These are phyloP conservation scores for Phoxinus phoxinus DNA, from an alignment of 2,113 vertebrate genomes.

Conservation along the genomic window DNA sequence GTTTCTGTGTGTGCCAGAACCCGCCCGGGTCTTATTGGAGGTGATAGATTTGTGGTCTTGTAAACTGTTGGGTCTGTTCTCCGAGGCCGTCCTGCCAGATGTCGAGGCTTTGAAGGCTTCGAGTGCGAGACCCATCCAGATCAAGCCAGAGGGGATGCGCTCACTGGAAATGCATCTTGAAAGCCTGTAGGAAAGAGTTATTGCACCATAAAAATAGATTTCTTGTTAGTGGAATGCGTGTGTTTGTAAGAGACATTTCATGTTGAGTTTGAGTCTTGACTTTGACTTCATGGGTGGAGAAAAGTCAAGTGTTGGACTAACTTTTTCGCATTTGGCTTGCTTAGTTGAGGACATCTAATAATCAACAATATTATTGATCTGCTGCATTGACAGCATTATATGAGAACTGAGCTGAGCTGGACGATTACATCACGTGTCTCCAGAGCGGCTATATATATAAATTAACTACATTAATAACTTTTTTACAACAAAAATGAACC, in stretches of 20 bases:
- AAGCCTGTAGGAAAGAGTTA: conserved; percentile 3
- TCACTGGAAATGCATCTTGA: conserved; percentile 64
- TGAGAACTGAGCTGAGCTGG: too few species aligned
- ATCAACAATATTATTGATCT: too few species aligned
- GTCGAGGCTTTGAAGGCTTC: conserved; percentile 59
- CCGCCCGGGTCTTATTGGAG: conserved; percentile 51
- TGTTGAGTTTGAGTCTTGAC: not conserved
- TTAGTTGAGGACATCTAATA: too few species aligned
- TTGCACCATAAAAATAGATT: conserved; percentile 22
- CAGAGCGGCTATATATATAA: too few species aligned
- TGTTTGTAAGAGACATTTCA: not conserved
- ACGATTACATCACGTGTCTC: too few species aligned
- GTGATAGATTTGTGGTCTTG: conserved; percentile 59
- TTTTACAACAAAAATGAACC: too few species aligned
- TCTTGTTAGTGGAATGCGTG: not conserved
- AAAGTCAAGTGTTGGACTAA: not conserved
- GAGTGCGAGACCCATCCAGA: conserved; percentile 59
- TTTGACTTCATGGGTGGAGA: not conserved
- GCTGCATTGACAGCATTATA: too few species aligned
- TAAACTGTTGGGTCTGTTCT: conserved; percentile 57
- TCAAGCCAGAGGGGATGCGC: conserved; percentile 56
- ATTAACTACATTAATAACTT: too few species aligned
- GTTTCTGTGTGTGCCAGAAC: conserved; percentile 48
- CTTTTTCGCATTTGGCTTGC: too few species aligned
- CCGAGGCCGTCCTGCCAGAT: conserved; percentile 52